Evolutionary conservation across 2,113 vertebrate genomes (phyloP).

Genomic region (Cavia aperea): DNA sequence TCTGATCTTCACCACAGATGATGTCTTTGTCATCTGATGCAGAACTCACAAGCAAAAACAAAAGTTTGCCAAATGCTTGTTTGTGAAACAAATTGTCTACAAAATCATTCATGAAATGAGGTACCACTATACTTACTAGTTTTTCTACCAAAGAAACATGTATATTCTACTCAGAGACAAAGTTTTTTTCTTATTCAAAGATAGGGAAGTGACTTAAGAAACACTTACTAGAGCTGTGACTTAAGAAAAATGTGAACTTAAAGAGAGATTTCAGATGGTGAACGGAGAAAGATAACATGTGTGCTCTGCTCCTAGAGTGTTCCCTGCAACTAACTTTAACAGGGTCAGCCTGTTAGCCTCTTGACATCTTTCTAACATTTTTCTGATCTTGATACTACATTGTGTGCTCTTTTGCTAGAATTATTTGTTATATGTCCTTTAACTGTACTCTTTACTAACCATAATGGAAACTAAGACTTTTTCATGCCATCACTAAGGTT

Average conservation of each 20-base stretch:
- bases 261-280: neutral
- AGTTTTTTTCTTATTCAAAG: neutral
- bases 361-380: neutral
- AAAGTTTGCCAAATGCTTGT: neutral
- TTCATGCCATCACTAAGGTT: neutral
- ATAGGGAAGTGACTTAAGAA: neutral
- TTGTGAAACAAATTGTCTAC: neutral
- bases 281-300: neutral
- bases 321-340: accelerated
- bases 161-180: neutral
- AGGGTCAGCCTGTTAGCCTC: neutral
- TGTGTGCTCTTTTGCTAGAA: neutral
- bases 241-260: neutral
- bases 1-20: neutral
- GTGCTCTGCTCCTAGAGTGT: accelerated
- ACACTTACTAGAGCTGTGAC: no score
- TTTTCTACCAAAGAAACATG: neutral
- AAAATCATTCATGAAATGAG: neutral
- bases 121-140: neutral
- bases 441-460: neutral
- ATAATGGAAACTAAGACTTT: neutral
- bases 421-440: neutral
- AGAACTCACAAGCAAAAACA: neutral
- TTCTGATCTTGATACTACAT: neutral
- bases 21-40: neutral